Percentiles rank a stretch among this genome's conserved stretches.
Evolutionary conservation across 1,140 invertebrate species (phyloP).

Genomic region (Agrypnia vestita): DNA sequence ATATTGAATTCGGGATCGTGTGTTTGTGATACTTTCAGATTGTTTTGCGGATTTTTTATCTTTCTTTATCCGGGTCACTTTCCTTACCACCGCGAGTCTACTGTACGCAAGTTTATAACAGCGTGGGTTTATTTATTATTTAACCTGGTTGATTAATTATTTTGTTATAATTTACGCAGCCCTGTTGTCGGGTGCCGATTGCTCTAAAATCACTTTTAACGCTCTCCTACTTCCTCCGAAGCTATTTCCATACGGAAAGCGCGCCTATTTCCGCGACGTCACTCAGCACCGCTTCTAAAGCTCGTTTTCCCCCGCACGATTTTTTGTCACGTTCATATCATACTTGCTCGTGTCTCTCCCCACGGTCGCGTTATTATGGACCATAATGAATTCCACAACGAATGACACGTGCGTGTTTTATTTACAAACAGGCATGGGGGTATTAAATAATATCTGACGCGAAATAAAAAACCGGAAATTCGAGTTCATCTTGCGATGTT

Average conservation of each 20-base stretch:
- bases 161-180: too few species aligned
- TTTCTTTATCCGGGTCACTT: too few species aligned
- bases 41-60: too few species aligned
- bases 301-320: neutral
- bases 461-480: constrained; percentile 5
- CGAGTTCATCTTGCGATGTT: constrained; percentile 4
- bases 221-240: constrained; percentile 10
- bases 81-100: too few species aligned
- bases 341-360: neutral
- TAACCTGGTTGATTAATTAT: too few species aligned
- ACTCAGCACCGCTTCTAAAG: constrained; percentile 6
- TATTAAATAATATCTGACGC: constrained; percentile 8
- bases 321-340: constrained; percentile 1
- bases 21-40: too few species aligned
- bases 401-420: constrained; percentile 17
- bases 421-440: neutral
- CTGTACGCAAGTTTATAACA: too few species aligned
- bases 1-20: too few species aligned
- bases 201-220: neutral
- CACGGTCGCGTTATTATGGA: neutral
- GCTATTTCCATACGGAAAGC: constrained; percentile 3
- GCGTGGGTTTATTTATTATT: too few species aligned
- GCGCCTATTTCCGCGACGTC: constrained; percentile 19
- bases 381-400: neutral
- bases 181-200: too few species aligned